phyloP scores from a whole-genome alignment of 2,888 invertebrate species.

The Brachyptera putata region DNA sequence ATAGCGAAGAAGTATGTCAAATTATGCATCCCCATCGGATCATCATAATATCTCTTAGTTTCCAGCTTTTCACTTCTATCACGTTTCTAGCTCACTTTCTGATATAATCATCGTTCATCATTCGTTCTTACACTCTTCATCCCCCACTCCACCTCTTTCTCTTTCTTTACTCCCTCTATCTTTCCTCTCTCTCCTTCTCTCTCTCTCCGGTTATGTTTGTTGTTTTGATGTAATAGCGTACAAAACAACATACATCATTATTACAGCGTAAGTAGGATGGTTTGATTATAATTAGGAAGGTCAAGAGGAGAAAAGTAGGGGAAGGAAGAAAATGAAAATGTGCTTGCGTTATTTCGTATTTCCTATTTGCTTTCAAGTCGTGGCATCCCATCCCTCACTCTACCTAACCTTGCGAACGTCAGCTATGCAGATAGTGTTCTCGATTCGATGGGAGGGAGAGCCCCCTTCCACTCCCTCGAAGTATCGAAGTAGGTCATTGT shows the following conservation, averaged over 20 bases:
- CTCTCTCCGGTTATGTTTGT: background rate
- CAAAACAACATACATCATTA: too few species aligned
- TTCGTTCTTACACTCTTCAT: too few species aligned
- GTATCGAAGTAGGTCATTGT: slow-evolving; percentile 32
- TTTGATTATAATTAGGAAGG: background rate
- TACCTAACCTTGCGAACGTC: background rate
- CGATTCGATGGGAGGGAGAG: background rate
- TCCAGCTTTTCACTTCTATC: too few species aligned
- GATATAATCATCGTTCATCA: too few species aligned
- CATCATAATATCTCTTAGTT: too few species aligned
- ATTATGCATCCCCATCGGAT: too few species aligned
- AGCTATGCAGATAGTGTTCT: slow-evolving; percentile 2
- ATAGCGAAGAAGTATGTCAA: too few species aligned
- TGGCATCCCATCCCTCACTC: slow-evolving; percentile 12
- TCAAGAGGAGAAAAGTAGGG: background rate
- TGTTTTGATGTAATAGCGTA: background rate
- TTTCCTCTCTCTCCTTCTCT: too few species aligned
- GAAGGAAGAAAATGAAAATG: slow-evolving; percentile 11
- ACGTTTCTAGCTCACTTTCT: too few species aligned
- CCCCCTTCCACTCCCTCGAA: slow-evolving; percentile 23
- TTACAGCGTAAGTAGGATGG: background rate
- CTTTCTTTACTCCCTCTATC: too few species aligned
- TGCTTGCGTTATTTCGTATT: background rate
- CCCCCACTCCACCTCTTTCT: too few species aligned
- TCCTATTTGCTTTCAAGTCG: too few species aligned